Percentiles rank a stretch among this genome's conserved stretches.
These are phyloP conservation scores for Chionis minor DNA, from an alignment of 2,113 vertebrate species.

Conservation along the genomic window DNA sequence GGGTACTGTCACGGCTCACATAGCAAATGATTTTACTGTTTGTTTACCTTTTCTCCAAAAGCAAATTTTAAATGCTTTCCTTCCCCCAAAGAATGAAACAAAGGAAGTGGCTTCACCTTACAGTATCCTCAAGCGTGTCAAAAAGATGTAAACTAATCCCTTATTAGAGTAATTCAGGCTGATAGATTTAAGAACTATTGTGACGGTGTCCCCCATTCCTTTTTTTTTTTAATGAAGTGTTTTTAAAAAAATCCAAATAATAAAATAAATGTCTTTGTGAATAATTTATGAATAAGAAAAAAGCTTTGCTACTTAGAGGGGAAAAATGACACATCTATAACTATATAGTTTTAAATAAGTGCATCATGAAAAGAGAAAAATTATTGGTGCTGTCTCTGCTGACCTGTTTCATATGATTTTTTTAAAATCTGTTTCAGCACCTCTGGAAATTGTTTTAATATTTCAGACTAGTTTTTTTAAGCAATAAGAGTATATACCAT, in stretches of 20 bases:
- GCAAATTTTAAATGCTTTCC: not conserved
- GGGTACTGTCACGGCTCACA: not conserved
- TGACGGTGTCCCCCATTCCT: not conserved
- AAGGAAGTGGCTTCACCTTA: not conserved
- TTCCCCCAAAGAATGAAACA: not conserved
- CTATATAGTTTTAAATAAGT: conserved; percentile 10
- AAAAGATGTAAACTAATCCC: not conserved
- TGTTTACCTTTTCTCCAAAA: not conserved
- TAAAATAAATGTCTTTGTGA: conserved; percentile 37
- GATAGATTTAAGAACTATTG: not conserved
- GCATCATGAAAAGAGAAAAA: not conserved
- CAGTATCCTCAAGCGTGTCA: not conserved
- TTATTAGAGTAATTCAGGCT: not conserved
- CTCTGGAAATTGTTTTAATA: conserved; percentile 39
- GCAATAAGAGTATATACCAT: conserved; percentile 63
- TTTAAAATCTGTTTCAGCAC: not conserved
- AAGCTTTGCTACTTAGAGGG: not conserved
- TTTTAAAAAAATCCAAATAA: not conserved
- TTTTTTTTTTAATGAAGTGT: not conserved
- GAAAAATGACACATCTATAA: not conserved
- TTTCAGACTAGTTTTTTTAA: conserved; percentile 56
- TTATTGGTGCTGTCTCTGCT: conserved; percentile 47
- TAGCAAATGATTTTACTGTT: not conserved
- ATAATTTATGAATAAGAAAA: conserved; percentile 3
- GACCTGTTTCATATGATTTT: conserved; percentile 39